phyloP scores from a whole-genome alignment of 1,140 invertebrate genomes.

The fruit fly (Drosophila melanogaster) region Release_6_plus_ISO1_MT NC_004354.4:5763001-5763500 shows the following conservation, averaged over 20 bases:
- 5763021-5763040: background rate
- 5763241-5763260: background rate
- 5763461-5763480: slow-evolving; percentile 31
- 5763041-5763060: background rate
- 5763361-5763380: slow-evolving; percentile 31
- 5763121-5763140: background rate
- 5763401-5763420: background rate
- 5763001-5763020: background rate
- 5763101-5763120: background rate
- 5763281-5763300: slow-evolving; percentile 1
- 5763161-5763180: too few species aligned
- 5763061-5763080: background rate
- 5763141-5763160: too few species aligned
- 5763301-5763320: slow-evolving; percentile 3
- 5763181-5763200: too few species aligned
- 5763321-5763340: slow-evolving; percentile 28
- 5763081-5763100: background rate
- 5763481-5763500: slow-evolving; percentile 9
- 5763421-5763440: background rate
- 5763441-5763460: background rate
- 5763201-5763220: too few species aligned
- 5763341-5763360: slow-evolving; percentile 23
- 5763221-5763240: too few species aligned
- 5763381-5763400: slow-evolving; percentile 26
- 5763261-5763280: background rate